Percentiles rank a stretch among this genome's conserved stretches.
phyloP scores from a whole-genome alignment of 2,113 vertebrate genomes.

The Oxyura jamaicensis region DNA sequence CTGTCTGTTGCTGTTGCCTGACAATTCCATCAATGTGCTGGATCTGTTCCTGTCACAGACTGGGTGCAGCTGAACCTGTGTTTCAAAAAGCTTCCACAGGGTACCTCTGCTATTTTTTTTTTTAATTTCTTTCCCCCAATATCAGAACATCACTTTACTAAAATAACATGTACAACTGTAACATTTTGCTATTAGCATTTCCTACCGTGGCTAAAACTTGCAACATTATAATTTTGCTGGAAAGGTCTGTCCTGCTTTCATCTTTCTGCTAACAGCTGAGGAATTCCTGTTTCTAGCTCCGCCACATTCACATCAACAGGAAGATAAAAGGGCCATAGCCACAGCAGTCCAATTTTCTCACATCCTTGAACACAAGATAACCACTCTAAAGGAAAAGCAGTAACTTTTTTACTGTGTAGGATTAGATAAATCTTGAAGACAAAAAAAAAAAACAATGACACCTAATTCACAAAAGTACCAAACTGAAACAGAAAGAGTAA shows the following conservation, averaged over 20 bases:
- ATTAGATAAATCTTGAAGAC: not conserved
- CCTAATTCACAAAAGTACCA: not conserved
- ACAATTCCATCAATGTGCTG: not conserved
- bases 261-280: not conserved
- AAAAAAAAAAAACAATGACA: not conserved
- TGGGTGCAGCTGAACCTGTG: not conserved
- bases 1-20: not conserved
- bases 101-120: too few relatives aligned
- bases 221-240: too few relatives aligned
- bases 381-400: not conserved
- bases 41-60: not conserved
- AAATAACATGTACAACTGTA: not conserved
- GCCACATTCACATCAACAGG: not conserved
- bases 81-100: not conserved
- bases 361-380: not conserved
- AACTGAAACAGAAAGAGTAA: not conserved
- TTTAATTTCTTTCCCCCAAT: not conserved
- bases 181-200: not conserved
- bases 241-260: not conserved
- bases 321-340: not conserved
- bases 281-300: not conserved
- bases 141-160: not conserved
- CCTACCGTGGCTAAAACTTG: not conserved
- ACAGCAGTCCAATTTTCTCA: not conserved
- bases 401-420: not conserved